Evolutionary conservation across 2,888 invertebrate genomes (phyloP).

Genomic region (Nephrotoma guestfalica): DNA sequence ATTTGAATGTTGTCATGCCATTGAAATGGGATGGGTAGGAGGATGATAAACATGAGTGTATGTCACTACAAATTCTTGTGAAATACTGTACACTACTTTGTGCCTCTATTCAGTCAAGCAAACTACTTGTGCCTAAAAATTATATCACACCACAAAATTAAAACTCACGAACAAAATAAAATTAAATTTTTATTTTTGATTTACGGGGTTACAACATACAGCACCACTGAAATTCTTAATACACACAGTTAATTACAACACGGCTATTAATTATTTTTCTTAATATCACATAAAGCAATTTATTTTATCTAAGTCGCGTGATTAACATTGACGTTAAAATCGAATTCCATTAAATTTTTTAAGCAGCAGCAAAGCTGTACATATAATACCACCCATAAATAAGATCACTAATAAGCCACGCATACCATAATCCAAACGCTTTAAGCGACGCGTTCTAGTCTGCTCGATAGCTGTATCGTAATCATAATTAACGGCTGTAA

Average conservation of each 20-base stretch:
- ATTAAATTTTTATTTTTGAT: neutral
- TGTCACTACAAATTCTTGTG: neutral
- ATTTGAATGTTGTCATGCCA: neutral
- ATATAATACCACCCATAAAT: neutral
- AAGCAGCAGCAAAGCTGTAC: neutral
- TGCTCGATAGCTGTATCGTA: neutral
- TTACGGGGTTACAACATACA: neutral
- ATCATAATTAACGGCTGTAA: neutral
- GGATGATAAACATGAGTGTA: neutral
- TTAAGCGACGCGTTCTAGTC: neutral
- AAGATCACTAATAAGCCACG: neutral
- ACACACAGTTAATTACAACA: neutral
- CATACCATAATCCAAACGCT: neutral
- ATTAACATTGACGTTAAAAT: neutral
- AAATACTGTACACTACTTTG: neutral
- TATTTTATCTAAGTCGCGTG: too few relatives aligned
- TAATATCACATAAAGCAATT: too few relatives aligned
- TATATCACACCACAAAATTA: neutral
- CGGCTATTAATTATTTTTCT: too few relatives aligned
- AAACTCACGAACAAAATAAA: neutral
- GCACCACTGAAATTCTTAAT: neutral
- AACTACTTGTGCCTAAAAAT: neutral
- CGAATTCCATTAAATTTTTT: neutral
- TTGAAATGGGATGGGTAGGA: neutral
- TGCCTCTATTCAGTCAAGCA: neutral